Conservation (phyloP, 2,888 invertebrate genomes). For the Drosophila dives region DNA sequence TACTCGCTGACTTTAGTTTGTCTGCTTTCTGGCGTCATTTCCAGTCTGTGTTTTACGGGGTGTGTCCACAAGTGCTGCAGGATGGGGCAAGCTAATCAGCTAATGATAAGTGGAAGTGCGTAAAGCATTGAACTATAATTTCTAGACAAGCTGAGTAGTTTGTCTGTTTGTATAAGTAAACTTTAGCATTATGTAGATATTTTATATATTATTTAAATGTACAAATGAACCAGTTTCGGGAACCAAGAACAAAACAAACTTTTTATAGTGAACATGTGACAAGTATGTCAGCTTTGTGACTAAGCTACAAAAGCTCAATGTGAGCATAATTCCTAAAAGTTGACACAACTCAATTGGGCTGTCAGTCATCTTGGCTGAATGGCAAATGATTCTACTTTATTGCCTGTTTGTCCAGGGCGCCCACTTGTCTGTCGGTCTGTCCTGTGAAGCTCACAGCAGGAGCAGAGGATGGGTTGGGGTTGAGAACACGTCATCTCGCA, state of each 20-base stretch:
- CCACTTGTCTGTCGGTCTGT: constrained; percentile 51
- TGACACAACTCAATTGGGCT: constrained; percentile 14
- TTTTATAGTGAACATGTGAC: not conserved
- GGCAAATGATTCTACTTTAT: constrained; percentile 27
- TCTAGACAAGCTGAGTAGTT: not conserved
- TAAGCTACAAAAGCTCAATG: not conserved
- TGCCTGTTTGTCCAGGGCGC: constrained; percentile 31
- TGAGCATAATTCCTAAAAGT: constrained; percentile 4
- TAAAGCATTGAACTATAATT: not conserved
- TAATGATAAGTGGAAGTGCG: constrained; percentile 21
- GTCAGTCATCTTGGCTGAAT: constrained; percentile 29
- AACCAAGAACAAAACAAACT: not conserved
- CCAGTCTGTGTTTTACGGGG: constrained; percentile 16
- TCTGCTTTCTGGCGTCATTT: constrained; percentile 58
- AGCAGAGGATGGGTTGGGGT: not conserved
- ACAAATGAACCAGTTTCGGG: not conserved
- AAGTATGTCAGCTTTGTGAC: not conserved
- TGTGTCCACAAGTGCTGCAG: constrained; percentile 28
- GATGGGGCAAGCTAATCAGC: constrained; percentile 39
- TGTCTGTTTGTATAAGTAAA: not conserved
- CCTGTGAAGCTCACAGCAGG: not conserved
- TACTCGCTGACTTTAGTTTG: constrained; percentile 3
- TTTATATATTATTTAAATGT: not conserved
- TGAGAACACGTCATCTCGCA: constrained; percentile 50
- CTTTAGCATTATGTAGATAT: not conserved